Evolutionary conservation across 2,113 vertebrate genomes (phyloP).

Genomic region (Toxotes chatareus): DNA sequence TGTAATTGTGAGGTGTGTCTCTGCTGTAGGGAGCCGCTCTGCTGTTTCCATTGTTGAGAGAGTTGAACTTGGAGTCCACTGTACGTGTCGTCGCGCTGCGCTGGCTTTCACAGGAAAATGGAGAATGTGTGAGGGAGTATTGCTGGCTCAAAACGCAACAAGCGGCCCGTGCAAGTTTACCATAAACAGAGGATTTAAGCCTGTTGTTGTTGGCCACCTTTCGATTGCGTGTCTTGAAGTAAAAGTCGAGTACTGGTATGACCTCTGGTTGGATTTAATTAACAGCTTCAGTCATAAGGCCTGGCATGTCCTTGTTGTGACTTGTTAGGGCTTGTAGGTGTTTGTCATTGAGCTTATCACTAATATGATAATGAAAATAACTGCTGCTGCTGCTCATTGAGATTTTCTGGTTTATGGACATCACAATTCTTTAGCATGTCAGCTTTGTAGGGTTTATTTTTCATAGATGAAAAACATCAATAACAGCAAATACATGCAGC

Average conservation of each 20-base stretch:
- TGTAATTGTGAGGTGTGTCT: constrained; percentile 79
- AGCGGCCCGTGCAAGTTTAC: constrained; percentile 31
- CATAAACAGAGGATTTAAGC: constrained; percentile 40
- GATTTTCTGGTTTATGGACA: constrained; percentile 2
- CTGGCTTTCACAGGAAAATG: constrained; percentile 11
- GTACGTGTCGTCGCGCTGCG: neutral
- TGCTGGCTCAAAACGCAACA: constrained; percentile 35
- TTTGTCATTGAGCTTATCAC: neutral
- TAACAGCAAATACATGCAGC: too few species aligned
- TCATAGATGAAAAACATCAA: neutral
- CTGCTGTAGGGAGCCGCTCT: constrained; percentile 57
- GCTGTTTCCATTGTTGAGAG: constrained; percentile 64
- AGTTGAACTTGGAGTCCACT: constrained; percentile 41
- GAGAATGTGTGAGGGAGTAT: neutral
- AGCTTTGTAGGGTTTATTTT: neutral
- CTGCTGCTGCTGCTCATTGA: neutral
- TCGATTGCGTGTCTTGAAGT: neutral
- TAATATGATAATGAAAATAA: neutral
- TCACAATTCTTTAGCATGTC: neutral
- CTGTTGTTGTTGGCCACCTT: neutral
- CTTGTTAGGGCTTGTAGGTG: neutral
- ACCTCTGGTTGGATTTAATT: constrained; percentile 11
- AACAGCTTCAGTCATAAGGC: neutral
- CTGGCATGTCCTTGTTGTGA: constrained; percentile 6
- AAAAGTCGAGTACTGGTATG: neutral